Evolutionary conservation across 2,888 invertebrate species (phyloP).

Genomic region (Invenusta paracnida): DNA sequence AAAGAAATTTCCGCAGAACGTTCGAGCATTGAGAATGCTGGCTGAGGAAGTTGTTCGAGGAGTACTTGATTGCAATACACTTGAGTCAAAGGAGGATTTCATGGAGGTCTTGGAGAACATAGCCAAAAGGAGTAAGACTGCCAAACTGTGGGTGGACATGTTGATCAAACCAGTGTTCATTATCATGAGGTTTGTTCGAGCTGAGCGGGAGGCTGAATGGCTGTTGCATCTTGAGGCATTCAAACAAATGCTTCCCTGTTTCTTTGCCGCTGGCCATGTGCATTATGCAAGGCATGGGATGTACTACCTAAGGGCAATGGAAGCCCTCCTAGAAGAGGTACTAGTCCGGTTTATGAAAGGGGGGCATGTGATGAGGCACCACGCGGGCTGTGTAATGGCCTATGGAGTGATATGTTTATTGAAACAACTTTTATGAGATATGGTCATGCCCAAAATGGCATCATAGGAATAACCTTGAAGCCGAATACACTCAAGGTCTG

Average conservation of each 20-base stretch:
- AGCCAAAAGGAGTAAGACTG: conserved; percentile 16
- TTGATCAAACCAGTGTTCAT: conserved; percentile 24
- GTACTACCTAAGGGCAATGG: conserved; percentile 23
- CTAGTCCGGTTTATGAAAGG: conserved; percentile 19
- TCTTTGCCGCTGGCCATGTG: conserved; percentile 27
- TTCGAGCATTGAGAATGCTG: conserved; percentile 19
- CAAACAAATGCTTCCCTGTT: not conserved
- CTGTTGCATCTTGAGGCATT: conserved; percentile 8
- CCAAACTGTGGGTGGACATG: conserved; percentile 21
- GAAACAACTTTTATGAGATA: conserved; percentile 23
- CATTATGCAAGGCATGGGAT: conserved; percentile 13
- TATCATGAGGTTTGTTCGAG: not conserved
- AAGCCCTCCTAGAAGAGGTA: conserved; percentile 26
- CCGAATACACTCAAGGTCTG: conserved; percentile 35
- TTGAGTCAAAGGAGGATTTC: not conserved
- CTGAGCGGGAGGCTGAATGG: conserved; percentile 15
- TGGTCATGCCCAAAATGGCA: conserved; percentile 10
- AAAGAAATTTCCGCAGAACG: conserved; percentile 31
- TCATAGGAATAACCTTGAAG: conserved; percentile 31
- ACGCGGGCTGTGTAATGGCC: conserved; percentile 18
- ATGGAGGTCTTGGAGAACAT: conserved; percentile 10
- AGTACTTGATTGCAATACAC: not conserved
- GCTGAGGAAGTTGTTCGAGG: conserved; percentile 25
- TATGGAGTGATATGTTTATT: conserved; percentile 18
- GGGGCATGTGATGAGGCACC: conserved; percentile 22